Evolutionary conservation across 1,140 invertebrate species (phyloP).

Genomic region (Drosophila tsacasi): DNA sequence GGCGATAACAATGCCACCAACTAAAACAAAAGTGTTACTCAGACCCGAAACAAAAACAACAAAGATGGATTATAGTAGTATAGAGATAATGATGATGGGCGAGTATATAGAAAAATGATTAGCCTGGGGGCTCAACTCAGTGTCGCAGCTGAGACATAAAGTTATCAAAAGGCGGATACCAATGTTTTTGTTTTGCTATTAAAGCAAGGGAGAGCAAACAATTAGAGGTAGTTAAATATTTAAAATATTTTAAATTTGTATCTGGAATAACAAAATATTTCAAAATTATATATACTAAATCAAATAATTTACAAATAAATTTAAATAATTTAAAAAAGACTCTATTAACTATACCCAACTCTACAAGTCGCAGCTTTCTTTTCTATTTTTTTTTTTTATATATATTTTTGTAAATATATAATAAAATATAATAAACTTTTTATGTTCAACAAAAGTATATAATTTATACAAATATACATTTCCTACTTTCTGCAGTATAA

Average conservation of each 20-base stretch:
- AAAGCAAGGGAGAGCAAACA: not conserved
- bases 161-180: conserved; percentile 7
- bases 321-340: not conserved
- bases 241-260: too few relatives aligned
- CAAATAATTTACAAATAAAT: not conserved
- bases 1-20: conserved; percentile 52
- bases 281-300: not conserved
- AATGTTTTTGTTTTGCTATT: conserved; percentile 18
- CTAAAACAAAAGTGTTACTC: conserved; percentile 45
- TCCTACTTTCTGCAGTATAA: too few relatives aligned
- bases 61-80: conserved; percentile 7
- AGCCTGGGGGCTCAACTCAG: conserved; percentile 33
- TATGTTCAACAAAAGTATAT: too few relatives aligned
- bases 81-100: conserved; percentile 28
- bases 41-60: conserved; percentile 35
- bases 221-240: not conserved
- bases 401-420: too few relatives aligned
- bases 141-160: conserved; percentile 31
- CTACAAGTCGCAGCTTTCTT: too few relatives aligned
- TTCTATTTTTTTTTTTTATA: too few relatives aligned
- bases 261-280: not conserved
- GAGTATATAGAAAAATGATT: conserved; percentile 34
- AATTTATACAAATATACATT: too few relatives aligned
- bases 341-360: too few relatives aligned
- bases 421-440: too few relatives aligned